Evolutionary conservation across 30 jellyfish, hydroid and myxozoan genomes (phyloP).

Genomic region (Hydra vulgaris): DNA sequence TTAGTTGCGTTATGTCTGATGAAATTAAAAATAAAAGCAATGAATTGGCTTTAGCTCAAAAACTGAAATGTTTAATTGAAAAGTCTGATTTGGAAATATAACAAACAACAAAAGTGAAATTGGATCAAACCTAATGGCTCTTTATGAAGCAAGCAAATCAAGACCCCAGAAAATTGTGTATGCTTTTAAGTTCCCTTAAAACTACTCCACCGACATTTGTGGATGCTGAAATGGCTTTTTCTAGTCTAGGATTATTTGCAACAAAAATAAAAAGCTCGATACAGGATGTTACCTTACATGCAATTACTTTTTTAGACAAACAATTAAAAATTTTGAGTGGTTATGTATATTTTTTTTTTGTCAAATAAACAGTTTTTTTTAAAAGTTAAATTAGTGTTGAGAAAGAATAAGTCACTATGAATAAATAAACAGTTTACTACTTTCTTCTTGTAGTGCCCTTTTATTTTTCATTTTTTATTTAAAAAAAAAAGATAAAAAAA

Average conservation of each 20-base stretch:
- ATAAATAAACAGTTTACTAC: not conserved
- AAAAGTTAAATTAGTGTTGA: not conserved
- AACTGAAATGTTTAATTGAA: not conserved
- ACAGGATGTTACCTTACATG: not conserved
- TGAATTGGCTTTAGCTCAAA: not conserved
- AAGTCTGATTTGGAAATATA: not conserved
- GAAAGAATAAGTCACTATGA: not conserved
- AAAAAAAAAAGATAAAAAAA: not conserved
- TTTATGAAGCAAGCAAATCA: not conserved
- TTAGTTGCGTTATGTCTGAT: not conserved
- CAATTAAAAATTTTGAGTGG: not conserved
- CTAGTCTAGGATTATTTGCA: not conserved
- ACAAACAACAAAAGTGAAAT: not conserved
- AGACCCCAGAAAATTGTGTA: not conserved
- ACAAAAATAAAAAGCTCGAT: not conserved
- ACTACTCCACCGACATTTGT: not conserved
- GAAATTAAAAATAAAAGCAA: not conserved
- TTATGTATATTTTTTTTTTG: too few relatives aligned
- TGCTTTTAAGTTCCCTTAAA: not conserved
- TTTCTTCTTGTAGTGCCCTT: not conserved
- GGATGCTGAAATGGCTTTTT: not conserved
- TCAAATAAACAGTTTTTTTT: not conserved
- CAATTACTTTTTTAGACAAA: not conserved
- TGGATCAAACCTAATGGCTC: not conserved
- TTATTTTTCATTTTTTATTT: not conserved